A percentile compares a stretch with the other conserved stretches of the same genome.
Conservation (phyloP, 2,797 vertebrate genomes). For the Anguilla megastoma region DNA sequence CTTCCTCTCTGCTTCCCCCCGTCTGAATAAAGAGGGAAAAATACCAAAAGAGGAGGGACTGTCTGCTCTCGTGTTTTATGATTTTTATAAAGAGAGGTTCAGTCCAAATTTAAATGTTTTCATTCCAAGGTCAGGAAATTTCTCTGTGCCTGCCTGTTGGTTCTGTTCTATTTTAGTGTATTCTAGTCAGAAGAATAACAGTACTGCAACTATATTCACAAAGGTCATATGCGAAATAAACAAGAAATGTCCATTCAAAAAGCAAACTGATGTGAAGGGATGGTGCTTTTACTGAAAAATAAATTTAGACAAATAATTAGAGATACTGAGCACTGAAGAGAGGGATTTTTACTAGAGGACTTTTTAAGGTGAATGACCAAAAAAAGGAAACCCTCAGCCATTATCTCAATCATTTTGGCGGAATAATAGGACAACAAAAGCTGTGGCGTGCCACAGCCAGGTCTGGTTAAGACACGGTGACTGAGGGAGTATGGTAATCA, state of each 20-base stretch:
- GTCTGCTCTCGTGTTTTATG: background rate
- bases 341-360: constrained; percentile 56
- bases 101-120: background rate
- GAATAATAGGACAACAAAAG: constrained; percentile 80
- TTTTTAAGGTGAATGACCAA: constrained; percentile 66
- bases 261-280: background rate
- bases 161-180: background rate
- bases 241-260: background rate
- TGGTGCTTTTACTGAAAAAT: constrained; percentile 51
- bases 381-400: constrained; percentile 68
- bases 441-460: constrained; percentile 39
- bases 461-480: constrained; percentile 55
- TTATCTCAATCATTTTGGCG: constrained; percentile 78
- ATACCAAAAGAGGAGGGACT: background rate
- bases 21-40: background rate
- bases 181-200: background rate
- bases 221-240: background rate
- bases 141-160: background rate
- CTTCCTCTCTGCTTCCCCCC: background rate
- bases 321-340: constrained; percentile 37
- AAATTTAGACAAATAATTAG: constrained; percentile 49
- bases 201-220: background rate
- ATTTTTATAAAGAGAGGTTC: background rate
- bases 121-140: background rate
- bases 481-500: constrained; percentile 73